Evolutionary conservation across 2,797 vertebrate genomes (phyloP), one percentile per base, ranked within the genome.

Genomic region (Trematomus bernacchii): DNA sequence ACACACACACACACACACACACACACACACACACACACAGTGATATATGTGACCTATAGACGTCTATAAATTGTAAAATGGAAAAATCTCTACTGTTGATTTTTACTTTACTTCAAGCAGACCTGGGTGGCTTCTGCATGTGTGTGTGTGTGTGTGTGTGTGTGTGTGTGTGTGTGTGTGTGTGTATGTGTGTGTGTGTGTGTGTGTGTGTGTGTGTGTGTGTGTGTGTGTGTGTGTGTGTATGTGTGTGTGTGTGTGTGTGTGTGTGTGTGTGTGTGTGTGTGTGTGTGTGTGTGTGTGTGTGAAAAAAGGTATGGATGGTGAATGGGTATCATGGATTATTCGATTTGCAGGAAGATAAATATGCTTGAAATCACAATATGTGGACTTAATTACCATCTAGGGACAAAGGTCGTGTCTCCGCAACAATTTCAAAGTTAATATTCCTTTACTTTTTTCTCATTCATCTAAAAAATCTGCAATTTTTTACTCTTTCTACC

Each of bases 11-110:
- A 27, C 27, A 27, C 27, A 27, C 27, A 27, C 53, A 59, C 54
- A 19, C 42, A 66, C 46, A 44, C 72, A 68, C 73, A 58, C 66
- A 73, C 47, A 10, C 6, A 1, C 21, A 12, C 9, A 4, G 50
- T 81, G 67, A 86, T 83, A 68, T 64, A 85, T 65, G 69, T 53
- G 60, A 40, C 18, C 0, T 2, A 54, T 37, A 64, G 59, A 51
- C 43, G n/a, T 73, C 80, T 70, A 84, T 85, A 88, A 73, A 84
- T 84, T 71, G 73, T 77, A 78, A 53, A 71, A 77, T 82, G 64
- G 79, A 71, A 77, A 87, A 77, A 80, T 73, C 63, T 74, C 59
- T 63, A 73, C 73, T 76, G 73, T 77, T 81, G 76, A 66, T 71
- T 78, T 85, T 78, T 53, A 62, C 54, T 80, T 64, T 74, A 73